These are phyloP conservation scores for Campoplex nolae DNA, from an alignment of 2,888 invertebrate genomes.

Conservation along the genomic window DNA sequence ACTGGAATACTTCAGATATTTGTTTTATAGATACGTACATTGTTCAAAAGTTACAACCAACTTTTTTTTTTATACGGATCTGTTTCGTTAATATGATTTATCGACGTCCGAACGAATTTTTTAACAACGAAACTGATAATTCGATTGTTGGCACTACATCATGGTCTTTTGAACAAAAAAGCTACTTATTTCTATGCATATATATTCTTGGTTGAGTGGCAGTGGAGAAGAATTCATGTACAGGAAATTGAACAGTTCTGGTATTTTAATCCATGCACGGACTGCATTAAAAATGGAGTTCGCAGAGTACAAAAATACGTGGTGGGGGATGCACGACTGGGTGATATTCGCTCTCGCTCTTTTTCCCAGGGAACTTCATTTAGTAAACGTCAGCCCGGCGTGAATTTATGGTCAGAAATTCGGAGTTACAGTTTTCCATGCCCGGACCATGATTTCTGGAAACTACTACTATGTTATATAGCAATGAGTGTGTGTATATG, in stretches of 20 bases:
- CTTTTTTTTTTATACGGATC: neutral
- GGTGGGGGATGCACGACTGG: slow-evolving; percentile 44
- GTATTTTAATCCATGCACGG: slow-evolving; percentile 56
- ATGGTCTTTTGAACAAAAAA: neutral
- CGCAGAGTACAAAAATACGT: slow-evolving; percentile 24
- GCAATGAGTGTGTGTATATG: slow-evolving; percentile 54
- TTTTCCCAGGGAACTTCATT: slow-evolving; percentile 65
- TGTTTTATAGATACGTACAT: no score
- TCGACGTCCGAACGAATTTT: neutral
- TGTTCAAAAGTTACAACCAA: neutral
- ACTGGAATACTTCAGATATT: no score
- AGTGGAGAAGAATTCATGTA: slow-evolving; percentile 38
- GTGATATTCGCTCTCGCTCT: slow-evolving; percentile 43
- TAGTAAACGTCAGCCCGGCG: slow-evolving; percentile 66
- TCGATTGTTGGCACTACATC: neutral
- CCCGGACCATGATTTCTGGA: slow-evolving; percentile 60
- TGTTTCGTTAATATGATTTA: neutral
- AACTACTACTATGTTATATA: slow-evolving; percentile 48
- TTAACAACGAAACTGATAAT: neutral
- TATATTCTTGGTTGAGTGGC: slow-evolving; percentile 2
- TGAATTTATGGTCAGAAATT: slow-evolving; percentile 68
- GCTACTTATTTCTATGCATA: slow-evolving; percentile 12
- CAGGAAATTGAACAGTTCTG: slow-evolving; percentile 64
- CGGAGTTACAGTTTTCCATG: slow-evolving; percentile 65
- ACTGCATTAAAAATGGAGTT: slow-evolving; percentile 63